Evolutionary conservation across 1,140 invertebrate genomes (phyloP), one percentile per base, ranked within the genome.

Genomic region (Formica exsecta): DNA sequence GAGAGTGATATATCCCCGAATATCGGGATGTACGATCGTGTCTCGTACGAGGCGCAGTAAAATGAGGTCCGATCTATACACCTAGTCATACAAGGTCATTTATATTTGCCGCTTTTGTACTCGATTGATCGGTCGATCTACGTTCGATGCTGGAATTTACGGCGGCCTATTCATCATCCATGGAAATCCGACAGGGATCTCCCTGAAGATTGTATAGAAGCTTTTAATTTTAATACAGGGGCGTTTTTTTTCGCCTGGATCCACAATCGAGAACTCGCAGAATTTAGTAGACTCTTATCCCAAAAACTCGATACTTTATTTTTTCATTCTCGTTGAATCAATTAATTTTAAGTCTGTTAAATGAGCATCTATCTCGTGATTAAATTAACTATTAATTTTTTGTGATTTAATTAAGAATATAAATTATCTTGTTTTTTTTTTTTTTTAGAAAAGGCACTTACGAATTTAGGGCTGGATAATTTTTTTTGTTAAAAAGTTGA

Each of bases 121-220:
- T 2, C 66, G 51, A 44, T 73, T 41, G 79, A 81, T 81, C 79
- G 36, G 19, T 59, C 77, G 77, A 80, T 80, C 77, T 48, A 36
- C 36, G 65, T 59, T 65, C 38, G 66, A 81, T 81, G 77, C 51
- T 8, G 36, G 36, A 51, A 81, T 81, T 73, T 73, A 81, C 25
- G 11, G 16, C 51, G 38, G 25, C 1, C 51, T 73, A 71, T 81
- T 71, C 66, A 81, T 81, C 51, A 81, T 32, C 29, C 48, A 13
- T n/a, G 25, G 22, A 81, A 36, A 70, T 22, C 36, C 19, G 16
- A 38, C 66, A 41, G 44, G 54, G 19, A 73, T 59, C 79, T 41
- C 51, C 13, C 44, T 44, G 38, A 32, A 81, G 38, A 16, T 73
- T 81, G 32, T 80, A 54, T 80, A 54, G 54, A n/a, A 41, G 36